Evolutionary conservation across 2,113 vertebrate species (phyloP), one percentile per base, ranked within the genome.

Genomic region (Ariopsis seemanni): DNA sequence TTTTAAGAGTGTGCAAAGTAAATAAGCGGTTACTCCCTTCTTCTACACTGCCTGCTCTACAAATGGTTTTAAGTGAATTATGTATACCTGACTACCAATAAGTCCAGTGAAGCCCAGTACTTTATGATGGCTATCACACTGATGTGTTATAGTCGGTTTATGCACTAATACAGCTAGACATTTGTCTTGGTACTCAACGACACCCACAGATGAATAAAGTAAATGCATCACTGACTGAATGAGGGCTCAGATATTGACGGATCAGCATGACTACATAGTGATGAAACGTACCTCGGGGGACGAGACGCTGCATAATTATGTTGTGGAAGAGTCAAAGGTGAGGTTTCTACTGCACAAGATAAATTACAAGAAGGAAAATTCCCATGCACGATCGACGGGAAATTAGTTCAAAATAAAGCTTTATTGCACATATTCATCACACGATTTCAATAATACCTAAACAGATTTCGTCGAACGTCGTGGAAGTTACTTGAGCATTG

Each of bases 381-480:
- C 72, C 12, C 53, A 86, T 82, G 86, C 87, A 79, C 72, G 78
- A 84, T 88, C 5, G 78, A 62, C 86, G 8, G 72, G 88, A 87
- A 90, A 91, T 87, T 30, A 12, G 67, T 87, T 90, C 75, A 86
- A 89, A 87, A 88, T 77, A 82, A 57, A 10, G 48, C 52, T 62
- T 90, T 90, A 89, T 89, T 87, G 85, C 62, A 86, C 75, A 79
- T 87, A 89, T 89, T 89, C 82, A 84, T 88, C 89, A 88, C 82
- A 85, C 65, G 69, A 72, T 50, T 84, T 83, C 87, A 84, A 86
- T 85, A 42, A 74, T 65, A 87, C 82, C 42, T 87, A 90, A 88
- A 63, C n/a, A 85, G 65, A 81, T 88, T 89, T 85, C 52, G 25
- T 12, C 48, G 8, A 58, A 78, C 9, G 10, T 80, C 5, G 17